Evolutionary conservation across 2,113 vertebrate species (phyloP), one percentile per base, ranked within the genome.

Genomic region (Blennius ocellaris): DNA sequence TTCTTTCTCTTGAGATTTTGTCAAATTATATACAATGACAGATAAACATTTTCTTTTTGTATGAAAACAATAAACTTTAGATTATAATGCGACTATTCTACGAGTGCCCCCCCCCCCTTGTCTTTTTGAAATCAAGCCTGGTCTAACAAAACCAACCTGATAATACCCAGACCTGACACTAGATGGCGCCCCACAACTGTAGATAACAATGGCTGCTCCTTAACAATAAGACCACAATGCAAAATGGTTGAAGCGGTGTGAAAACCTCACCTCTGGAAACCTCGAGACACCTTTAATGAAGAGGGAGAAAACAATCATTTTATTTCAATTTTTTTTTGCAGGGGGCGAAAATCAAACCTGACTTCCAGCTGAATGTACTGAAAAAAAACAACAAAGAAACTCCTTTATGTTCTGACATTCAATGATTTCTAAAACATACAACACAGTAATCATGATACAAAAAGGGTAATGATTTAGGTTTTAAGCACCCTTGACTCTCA

Each of bases 201-300:
- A 9, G n/a, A 74, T 65, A 47, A 65, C 75, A 59, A 75, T 38
- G 48, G 36, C 66, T 16, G n/a, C 53, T 45, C 1, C 0, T 14
- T 40, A 83, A 88, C 85, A 87, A 86, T 81, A 40, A 79, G 17
- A 43, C 47, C 55, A 67, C 70, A 80, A 79, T 82, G 86, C 82
- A 89, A 90, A 91, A 91, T 90, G 88, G 88, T 87, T 89, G 79
- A 84, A 85, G 73, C 59, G 55, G 49, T 43, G 73, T 69, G 21
- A 74, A 74, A 56, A 40, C 55, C 60, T 17, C 55, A 79, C 69
- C 68, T 69, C 60, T 79, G 71, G 21, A 30, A 4, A 30, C 21
- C 21, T 65, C 45, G 30, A 78, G 30, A 80, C 59, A 57, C 38
- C 66, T 58, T 16, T 17, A 21, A 5, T 44, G 54, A 48, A 53